Conservation (phyloP, 1,140 invertebrate species). For the Drosophila ambigua region DNA sequence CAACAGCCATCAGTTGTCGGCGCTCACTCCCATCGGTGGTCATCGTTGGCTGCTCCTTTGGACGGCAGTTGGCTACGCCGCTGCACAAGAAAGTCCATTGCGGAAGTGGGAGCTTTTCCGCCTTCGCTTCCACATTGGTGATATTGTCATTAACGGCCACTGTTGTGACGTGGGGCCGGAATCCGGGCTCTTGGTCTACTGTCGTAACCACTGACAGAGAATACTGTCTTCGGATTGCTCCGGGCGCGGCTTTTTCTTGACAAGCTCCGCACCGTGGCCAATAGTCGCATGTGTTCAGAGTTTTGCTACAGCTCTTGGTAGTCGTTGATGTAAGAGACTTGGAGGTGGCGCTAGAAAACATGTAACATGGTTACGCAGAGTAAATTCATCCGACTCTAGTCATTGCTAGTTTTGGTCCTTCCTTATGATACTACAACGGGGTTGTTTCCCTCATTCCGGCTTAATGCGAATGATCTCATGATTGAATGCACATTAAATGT, state of each 20-base stretch:
- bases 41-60: background rate
- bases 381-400: too few relatives aligned
- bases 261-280: slow-evolving; percentile 77
- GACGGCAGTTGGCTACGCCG: slow-evolving; percentile 40
- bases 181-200: background rate
- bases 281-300: slow-evolving; percentile 66
- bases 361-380: background rate
- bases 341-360: slow-evolving; percentile 36
- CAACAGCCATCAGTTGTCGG: slow-evolving; percentile 40
- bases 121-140: slow-evolving; percentile 20
- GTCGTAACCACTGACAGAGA: background rate
- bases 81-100: slow-evolving; percentile 68
- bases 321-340: slow-evolving; percentile 17
- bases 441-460: too few relatives aligned
- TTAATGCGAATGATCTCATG: too few relatives aligned
- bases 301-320: slow-evolving; percentile 56
- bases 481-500: background rate
- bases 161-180: slow-evolving; percentile 41
- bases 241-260: slow-evolving; percentile 20
- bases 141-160: slow-evolving; percentile 51
- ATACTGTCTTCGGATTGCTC: slow-evolving; percentile 9
- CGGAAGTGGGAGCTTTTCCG: slow-evolving; percentile 7
- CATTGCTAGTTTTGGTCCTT: too few relatives aligned
- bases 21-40: slow-evolving; percentile 5
- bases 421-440: too few relatives aligned